Evolutionary conservation across 2,797 vertebrate genomes (phyloP).

Genomic region (Xenentodon cancila): DNA sequence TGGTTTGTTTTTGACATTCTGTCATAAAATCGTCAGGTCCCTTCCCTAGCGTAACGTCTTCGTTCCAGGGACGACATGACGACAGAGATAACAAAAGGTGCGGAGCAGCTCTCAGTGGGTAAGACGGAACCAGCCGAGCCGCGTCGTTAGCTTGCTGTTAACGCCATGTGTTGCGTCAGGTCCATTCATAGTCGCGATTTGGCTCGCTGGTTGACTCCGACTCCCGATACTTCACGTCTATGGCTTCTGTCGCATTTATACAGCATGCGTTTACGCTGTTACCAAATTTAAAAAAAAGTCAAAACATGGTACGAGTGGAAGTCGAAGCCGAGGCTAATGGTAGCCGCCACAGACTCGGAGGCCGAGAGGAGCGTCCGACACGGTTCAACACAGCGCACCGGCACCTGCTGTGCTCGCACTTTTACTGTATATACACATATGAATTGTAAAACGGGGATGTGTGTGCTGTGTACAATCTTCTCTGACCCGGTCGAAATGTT

Average conservation of each 20-base stretch:
- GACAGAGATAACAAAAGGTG: slow-evolving; percentile 52
- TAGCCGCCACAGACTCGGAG: too few species aligned
- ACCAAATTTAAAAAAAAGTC: too few species aligned
- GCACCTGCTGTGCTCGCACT: too few species aligned
- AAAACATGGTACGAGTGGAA: too few species aligned
- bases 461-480: too few species aligned
- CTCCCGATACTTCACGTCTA: not conserved
- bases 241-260: accelerated
- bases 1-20: accelerated
- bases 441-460: too few species aligned
- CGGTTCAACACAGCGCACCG: too few species aligned
- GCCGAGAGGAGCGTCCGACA: too few species aligned
- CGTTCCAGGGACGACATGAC: slow-evolving; percentile 41
- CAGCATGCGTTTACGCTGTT: not conserved
- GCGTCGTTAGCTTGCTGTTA: slow-evolving; percentile 1
- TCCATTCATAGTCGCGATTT: slow-evolving; percentile 7
- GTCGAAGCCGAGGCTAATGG: too few species aligned
- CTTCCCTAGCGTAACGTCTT: not conserved
- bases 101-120: slow-evolving; percentile 64
- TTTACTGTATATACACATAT: too few species aligned
- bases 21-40: accelerated
- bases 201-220: not conserved
- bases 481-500: too few species aligned
- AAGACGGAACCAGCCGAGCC: slow-evolving; percentile 28
- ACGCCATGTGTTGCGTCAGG: slow-evolving; percentile 23